Conservation (phyloP, 1,140 invertebrate species). For the Aphis gossypii region DNA sequence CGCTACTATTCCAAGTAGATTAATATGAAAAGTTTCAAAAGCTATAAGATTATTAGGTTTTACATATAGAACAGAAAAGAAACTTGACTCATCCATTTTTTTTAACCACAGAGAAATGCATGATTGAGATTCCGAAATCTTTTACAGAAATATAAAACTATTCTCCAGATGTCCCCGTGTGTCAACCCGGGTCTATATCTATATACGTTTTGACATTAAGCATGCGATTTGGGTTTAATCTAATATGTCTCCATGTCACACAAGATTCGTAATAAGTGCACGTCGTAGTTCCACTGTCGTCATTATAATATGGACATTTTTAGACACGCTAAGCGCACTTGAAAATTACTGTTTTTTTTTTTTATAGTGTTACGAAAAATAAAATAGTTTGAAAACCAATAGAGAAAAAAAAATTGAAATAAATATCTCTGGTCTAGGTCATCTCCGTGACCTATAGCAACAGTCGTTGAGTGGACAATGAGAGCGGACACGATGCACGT, state of each 20-base stretch:
- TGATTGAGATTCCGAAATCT: background rate
- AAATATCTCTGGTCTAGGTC: background rate
- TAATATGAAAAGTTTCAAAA: conserved; percentile 30
- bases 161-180: background rate
- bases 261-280: background rate
- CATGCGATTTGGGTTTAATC: background rate
- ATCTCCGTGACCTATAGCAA: background rate
- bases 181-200: background rate
- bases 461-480: background rate
- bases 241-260: conserved; percentile 6
- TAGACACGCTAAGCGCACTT: background rate
- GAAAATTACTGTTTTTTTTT: background rate
- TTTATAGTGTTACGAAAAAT: background rate
- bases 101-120: background rate
- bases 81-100: background rate
- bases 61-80: background rate
- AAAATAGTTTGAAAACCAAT: background rate
- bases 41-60: conserved; percentile 18
- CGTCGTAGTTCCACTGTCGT: background rate
- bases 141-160: background rate
- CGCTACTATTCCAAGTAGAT: background rate
- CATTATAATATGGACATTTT: background rate
- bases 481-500: background rate
- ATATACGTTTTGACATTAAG: background rate
- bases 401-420: background rate